Conservation (phyloP, 2,113 vertebrate species). For the Oryzias celebensis region DNA sequence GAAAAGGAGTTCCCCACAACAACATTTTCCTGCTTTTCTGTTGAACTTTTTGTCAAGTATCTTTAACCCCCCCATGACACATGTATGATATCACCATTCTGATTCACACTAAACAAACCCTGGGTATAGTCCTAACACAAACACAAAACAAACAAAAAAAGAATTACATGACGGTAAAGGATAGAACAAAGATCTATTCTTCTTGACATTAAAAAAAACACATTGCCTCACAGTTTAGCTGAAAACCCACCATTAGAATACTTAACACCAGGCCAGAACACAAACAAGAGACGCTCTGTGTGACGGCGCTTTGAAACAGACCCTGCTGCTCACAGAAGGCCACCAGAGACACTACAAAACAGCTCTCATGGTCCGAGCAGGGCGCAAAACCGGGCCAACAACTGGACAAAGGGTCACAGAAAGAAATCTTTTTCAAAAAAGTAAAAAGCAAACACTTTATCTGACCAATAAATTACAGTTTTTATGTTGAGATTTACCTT, state of each 20-base stretch:
- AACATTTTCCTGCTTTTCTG: too few species aligned
- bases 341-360: slow-evolving; percentile 57
- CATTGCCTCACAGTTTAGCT: slow-evolving; percentile 54
- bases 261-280: slow-evolving; percentile 62
- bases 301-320: slow-evolving; percentile 65
- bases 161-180: not conserved
- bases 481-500: slow-evolving; percentile 10
- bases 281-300: slow-evolving; percentile 69
- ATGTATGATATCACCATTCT: slow-evolving; percentile 24
- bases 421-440: slow-evolving; percentile 14
- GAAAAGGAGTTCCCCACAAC: too few species aligned
- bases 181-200: slow-evolving; percentile 20
- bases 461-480: slow-evolving; percentile 22
- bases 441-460: slow-evolving; percentile 13
- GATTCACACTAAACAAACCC: slow-evolving; percentile 16
- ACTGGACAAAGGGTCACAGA: slow-evolving; percentile 40
- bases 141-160: slow-evolving; percentile 24
- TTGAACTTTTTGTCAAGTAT: too few species aligned
- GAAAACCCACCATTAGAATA: slow-evolving; percentile 67
- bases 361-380: slow-evolving; percentile 54
- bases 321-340: slow-evolving; percentile 60
- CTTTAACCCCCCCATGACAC: not conserved
- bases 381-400: slow-evolving; percentile 42
- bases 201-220: slow-evolving; percentile 26
- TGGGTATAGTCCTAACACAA: slow-evolving; percentile 10